Evolutionary conservation across 53 echinoderm and acorn worm genomes (phyloP).

Genomic region (Crossaster papposus): DNA sequence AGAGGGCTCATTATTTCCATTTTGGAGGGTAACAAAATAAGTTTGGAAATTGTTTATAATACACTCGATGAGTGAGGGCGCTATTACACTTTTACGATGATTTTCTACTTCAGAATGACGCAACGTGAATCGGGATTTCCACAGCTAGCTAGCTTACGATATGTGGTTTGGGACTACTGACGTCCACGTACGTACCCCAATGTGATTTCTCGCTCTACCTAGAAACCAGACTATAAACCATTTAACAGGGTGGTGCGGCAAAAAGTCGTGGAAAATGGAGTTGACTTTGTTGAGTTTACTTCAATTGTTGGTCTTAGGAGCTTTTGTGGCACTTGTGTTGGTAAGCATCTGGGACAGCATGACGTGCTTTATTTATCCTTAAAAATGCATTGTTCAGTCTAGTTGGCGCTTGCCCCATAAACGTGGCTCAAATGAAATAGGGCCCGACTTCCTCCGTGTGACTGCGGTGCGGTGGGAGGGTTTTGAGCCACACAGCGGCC

Average conservation of each 20-base stretch:
- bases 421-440: too few relatives aligned
- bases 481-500: too few relatives aligned
- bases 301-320: conserved; percentile 38
- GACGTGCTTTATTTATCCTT: too few relatives aligned
- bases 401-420: not conserved
- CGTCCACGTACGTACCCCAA: too few relatives aligned
- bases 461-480: too few relatives aligned
- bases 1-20: not conserved
- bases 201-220: too few relatives aligned
- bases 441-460: too few relatives aligned
- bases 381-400: too few relatives aligned
- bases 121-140: not conserved
- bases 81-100: not conserved
- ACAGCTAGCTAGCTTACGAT: not conserved
- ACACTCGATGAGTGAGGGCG: not conserved
- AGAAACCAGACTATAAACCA: conserved; percentile 1
- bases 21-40: too few relatives aligned
- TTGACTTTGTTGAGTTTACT: conserved; percentile 31
- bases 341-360: not conserved
- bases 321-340: conserved; percentile 10
- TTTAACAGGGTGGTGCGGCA: not conserved
- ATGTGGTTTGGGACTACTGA: too few relatives aligned
- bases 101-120: not conserved
- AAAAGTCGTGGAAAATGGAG: conserved; percentile 29
- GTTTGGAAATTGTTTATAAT: too few relatives aligned